Evolutionary conservation across 2,113 vertebrate species (phyloP), one percentile per base, ranked within the genome.

Genomic region (Leucopternis melanops): DNA sequence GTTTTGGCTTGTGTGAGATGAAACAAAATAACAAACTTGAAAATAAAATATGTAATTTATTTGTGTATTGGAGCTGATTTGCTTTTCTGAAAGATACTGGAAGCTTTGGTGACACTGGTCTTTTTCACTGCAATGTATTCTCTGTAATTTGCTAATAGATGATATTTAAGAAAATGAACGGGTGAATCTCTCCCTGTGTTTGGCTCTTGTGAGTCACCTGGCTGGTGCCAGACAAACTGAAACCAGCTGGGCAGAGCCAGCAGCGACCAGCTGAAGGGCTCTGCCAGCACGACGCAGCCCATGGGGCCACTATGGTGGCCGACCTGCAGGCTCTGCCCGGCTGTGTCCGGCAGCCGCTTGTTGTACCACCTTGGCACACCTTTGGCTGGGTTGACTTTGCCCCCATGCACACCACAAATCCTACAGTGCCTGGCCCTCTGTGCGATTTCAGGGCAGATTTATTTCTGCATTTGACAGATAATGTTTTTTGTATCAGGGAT

Each of bases 281-380:
- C 55, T 42, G 42, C 52, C 47, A 32, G 67, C 47, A 34, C 0
- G 0, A n/a, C 3, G 1, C n/a, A 38, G 40, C 25, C n/a, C 20
- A 3, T 1, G 1, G 42, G 54, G 47, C 63, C 3, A 3, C 13
- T 0, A 2, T 1, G 1, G 14, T 1, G 1, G n/a, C 63, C 5
- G 7, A 29, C 34, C 2, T 9, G 0, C 11, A 18, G n/a, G 74
- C 1, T 2, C 69, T 49, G 27, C 26, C 36, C 0, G 3, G 32
- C 47, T 0, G 0, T 13, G 42, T 13, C 42, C 0, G 2, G 13
- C 7, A 2, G 9, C 11, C 0, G 0, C 52, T 32, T 31, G 16
- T 10, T 3, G 3, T 32, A 13, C 23, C 9, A 2, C 58, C 62
- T n/a, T 38, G 47, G 50, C 54, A 49, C 49, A 10, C 26, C 8